Conservation (phyloP, 2,797 vertebrate species). For the Sebastes oblongus region DNA sequence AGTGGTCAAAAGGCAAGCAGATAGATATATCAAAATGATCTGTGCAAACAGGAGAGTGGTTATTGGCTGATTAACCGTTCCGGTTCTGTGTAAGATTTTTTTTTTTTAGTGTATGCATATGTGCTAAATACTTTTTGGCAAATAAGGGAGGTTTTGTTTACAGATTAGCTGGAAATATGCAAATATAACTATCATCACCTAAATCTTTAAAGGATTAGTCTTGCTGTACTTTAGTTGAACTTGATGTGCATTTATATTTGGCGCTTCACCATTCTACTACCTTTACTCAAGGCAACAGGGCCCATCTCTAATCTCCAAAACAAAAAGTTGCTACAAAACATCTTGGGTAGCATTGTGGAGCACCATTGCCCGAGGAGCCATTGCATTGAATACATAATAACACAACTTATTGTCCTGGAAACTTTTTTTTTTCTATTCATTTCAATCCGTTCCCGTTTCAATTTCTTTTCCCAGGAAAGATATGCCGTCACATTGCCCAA, state of each 20-base stretch:
- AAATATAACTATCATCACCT: background rate
- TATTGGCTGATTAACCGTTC: background rate
- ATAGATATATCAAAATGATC: background rate
- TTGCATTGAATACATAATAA: conserved; percentile 1
- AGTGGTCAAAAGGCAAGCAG: background rate
- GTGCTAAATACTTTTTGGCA: background rate
- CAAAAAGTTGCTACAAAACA: background rate
- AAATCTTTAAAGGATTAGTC: background rate
- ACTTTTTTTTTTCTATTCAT: conserved; percentile 24
- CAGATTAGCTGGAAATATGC: background rate
- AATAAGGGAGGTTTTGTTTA: background rate
- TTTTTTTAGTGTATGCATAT: background rate
- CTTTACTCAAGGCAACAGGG: background rate
- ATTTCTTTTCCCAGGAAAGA: conserved; percentile 42
- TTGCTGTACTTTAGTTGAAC: background rate
- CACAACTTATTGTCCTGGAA: conserved; percentile 9
- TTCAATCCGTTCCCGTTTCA: conserved; percentile 40
- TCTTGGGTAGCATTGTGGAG: background rate
- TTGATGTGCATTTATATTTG: background rate
- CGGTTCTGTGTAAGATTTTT: background rate
- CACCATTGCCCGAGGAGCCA: background rate
- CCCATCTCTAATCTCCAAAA: conserved; percentile 3
- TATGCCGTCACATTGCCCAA: conserved; percentile 54
- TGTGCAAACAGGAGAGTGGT: fast-evolving
- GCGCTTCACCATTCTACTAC: background rate